Evolutionary conservation across 2,888 invertebrate genomes (phyloP), one percentile per base, ranked within the genome.

Genomic region (Plagodis dolabraria): DNA sequence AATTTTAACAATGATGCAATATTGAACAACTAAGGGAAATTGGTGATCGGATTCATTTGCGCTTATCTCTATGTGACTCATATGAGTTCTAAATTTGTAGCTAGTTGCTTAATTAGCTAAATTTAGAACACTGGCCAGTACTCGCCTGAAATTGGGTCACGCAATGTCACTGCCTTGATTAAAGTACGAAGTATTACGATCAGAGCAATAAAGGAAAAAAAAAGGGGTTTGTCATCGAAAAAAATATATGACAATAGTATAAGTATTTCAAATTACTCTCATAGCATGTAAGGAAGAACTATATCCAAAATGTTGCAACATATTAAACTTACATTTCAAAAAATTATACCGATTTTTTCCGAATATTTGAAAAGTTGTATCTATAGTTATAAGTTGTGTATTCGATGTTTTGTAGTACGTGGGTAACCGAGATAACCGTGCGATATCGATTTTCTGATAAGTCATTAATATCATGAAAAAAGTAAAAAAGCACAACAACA

Each of bases 251-350:
- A 56, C 53, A 49, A 52, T 51, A 47, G 45, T 22, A 46, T 73
- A 70, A 67, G 67, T 71, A 76, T 69, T 66, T 67, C 63, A 70
- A 68, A 64, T 63, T 64, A 69, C 65, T 72, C 65, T 66, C 65
- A 61, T 72, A 75, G 69, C 46, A 34, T 68, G 11, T 72, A 76
- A 72, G 65, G 35, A 65, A 52, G 63, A 70, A 69, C 64, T 69
- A 68, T 73, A 76, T 72, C 70, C 69, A 67, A 67, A 67, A 66
- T 69, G 69, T 68, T 71, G 64, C 48, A 57, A 65, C 59, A 60
- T 71, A 64, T 75, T 61, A 9, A 69, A 63, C 47, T 60, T 56
- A 74, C 64, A 55, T 70, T 64, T 68, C 52, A 60, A 33, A 68
- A 10, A 60, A 56, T 63, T 57, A 66, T 63, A 22, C 22, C 22